Percentiles rank a stretch among this genome's conserved stretches.
Conservation (phyloP, 2,797 vertebrate species). For the Cephalopachus bancanus region DNA sequence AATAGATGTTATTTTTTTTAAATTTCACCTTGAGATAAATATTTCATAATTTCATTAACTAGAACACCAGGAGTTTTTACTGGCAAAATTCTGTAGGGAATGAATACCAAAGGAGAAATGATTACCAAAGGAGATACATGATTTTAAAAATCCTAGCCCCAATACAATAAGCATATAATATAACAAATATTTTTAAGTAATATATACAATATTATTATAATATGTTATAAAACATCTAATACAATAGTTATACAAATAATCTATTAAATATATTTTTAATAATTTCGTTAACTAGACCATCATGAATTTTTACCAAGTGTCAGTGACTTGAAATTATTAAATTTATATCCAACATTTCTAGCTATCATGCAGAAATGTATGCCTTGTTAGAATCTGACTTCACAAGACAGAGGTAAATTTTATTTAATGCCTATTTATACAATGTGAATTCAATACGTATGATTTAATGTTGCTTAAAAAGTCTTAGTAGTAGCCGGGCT, state of each 20-base stretch:
- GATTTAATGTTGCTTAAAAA: constrained; percentile 63
- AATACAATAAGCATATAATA: too few species aligned
- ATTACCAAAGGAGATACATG: too few species aligned
- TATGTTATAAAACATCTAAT: too few species aligned
- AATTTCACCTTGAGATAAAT: neutral
- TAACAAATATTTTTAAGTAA: too few species aligned
- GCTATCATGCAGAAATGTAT: neutral
- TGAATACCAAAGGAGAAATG: too few species aligned
- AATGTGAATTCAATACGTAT: constrained; percentile 43
- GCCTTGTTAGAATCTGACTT: neutral
- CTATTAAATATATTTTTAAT: neutral
- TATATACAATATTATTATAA: too few species aligned
- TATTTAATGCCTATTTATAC: constrained; percentile 37
- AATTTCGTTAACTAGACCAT: neutral
- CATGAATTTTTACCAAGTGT: neutral
- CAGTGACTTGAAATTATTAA: neutral
- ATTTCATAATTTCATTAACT: neutral
- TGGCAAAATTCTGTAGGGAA: too few species aligned
- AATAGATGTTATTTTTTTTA: neutral
- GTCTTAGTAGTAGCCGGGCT: neutral
- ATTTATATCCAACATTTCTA: neutral
- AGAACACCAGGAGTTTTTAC: too few species aligned
- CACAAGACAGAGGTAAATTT: neutral
- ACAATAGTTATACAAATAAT: too few species aligned
- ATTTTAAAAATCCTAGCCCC: too few species aligned